Base-by-base conservation (phyloP, 2,888 invertebrate species). In the Seira ritae region DNA sequence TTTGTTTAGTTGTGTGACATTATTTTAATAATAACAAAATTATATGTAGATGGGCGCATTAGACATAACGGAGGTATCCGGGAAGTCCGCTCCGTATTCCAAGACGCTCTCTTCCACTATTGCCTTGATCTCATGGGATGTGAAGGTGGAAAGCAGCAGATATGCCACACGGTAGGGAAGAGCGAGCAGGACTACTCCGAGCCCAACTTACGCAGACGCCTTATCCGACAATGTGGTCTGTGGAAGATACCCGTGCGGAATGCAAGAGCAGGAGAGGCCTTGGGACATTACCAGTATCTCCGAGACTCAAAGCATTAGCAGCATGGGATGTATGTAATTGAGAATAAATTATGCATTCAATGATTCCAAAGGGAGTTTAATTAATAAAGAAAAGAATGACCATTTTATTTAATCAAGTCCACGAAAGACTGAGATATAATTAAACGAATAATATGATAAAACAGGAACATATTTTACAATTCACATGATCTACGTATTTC, bases 61-160 rank as follows among this genome's bases (percentile, higher is more conserved):
- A 15, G 31, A n/a, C 24, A 37, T 1, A 19, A 22, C 23, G 17
- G 37, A 22, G 67, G 67, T 0, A n/a, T 1, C 8, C 65, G 15
- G 20, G 65, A n/a, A 17, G 19, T 73, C 1, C 22, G 23, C 0
- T 62, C 79, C 15, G 37, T 72, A 6, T 80, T 80, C 15, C 67
- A 73, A 31, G 79, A 80, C 37, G 79, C 68, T 12, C 1, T 80
- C 0, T 80, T 68, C 72, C 73, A 73, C 23, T 80, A 80, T 60
- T 80, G 73, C 60, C 73, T 80, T 3, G 68, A 80, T 22, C 17
- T 73, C 0, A 10, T 55, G 1, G 68, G 24, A 8, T 80, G 79
- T 68, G 55, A 80, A 22, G 60, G 60, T 42, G 79, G 79, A 1
- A 80, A 68, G 20, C 55, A 73, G 15, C 22, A 31, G 3, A 68